phyloP scores from a whole-genome alignment of 2,888 invertebrate species.

The Cantharis flavilabris region DNA sequence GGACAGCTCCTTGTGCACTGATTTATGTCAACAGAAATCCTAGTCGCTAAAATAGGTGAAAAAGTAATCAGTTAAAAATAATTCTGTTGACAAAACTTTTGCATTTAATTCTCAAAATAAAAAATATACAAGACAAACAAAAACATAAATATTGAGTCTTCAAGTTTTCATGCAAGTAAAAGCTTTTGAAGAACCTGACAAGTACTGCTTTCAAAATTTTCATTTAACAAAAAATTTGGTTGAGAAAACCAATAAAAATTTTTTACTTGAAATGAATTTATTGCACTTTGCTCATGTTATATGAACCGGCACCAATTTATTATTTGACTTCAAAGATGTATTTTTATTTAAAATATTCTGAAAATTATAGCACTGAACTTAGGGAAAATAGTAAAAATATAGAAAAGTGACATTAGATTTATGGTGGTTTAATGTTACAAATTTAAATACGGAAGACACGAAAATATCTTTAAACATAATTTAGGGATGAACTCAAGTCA shows the following conservation, averaged over 20 bases:
- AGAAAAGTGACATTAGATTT: background rate
- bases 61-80: conserved; percentile 1
- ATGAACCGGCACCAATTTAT: background rate
- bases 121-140: background rate
- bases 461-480: background rate
- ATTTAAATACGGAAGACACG: background rate
- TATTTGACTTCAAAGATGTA: background rate
- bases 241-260: background rate
- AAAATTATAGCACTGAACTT: background rate
- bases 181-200: background rate
- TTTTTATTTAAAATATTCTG: background rate
- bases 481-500: background rate
- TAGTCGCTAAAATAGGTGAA: conserved; percentile 13
- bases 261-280: background rate
- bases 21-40: conserved; percentile 13
- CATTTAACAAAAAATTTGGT: background rate
- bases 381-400: background rate
- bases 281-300: background rate
- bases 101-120: background rate
- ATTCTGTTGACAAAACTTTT: background rate
- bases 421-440: background rate
- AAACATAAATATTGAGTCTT: background rate
- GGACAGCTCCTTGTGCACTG: conserved; percentile 16
- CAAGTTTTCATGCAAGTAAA: background rate
- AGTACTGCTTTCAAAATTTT: background rate